Evolutionary conservation across 2,888 invertebrate genomes (phyloP).

Genomic region (Leptogaster cylindrica): DNA sequence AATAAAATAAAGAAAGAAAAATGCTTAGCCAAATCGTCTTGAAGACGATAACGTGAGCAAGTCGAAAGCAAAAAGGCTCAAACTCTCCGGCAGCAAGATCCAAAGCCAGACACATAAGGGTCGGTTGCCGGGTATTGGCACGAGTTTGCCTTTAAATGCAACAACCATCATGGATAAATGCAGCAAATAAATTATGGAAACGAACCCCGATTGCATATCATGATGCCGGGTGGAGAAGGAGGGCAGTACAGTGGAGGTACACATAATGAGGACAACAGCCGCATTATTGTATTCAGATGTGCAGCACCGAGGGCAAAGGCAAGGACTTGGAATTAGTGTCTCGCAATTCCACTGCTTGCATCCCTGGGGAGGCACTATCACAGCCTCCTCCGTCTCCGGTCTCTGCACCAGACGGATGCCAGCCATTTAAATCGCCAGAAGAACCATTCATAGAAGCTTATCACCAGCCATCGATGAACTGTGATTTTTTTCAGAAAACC

Average conservation of each 20-base stretch:
- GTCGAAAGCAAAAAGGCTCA: not conserved
- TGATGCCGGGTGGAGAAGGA: not conserved
- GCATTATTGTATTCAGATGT: not conserved
- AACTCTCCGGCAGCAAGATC: constrained; percentile 1
- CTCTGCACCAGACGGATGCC: not conserved
- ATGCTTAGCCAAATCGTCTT: constrained; percentile 23
- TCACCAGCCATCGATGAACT: constrained; percentile 24
- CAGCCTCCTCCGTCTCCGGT: too few species aligned
- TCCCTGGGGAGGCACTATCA: not conserved
- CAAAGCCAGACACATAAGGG: constrained; percentile 7
- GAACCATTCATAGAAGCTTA: constrained; percentile 34
- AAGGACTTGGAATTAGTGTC: constrained; percentile 20
- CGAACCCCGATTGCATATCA: constrained; percentile 9
- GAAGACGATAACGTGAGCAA: constrained; percentile 11
- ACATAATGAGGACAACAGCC: not conserved
- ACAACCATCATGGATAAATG: constrained; percentile 34
- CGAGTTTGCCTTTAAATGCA: constrained; percentile 32
- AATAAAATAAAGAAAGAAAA: constrained; percentile 31
- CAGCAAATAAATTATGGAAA: constrained; percentile 31
- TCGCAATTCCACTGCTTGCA: not conserved
- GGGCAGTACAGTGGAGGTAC: not conserved
- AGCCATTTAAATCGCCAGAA: constrained; percentile 16
- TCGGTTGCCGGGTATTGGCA: constrained; percentile 18
- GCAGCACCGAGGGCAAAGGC: constrained; percentile 15
- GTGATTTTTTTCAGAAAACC: constrained; percentile 20